A percentile compares a stretch with the other conserved stretches of the same genome.
Evolutionary conservation across 1,140 invertebrate genomes (phyloP).

Genomic region (Oryctes rhinoceros): DNA sequence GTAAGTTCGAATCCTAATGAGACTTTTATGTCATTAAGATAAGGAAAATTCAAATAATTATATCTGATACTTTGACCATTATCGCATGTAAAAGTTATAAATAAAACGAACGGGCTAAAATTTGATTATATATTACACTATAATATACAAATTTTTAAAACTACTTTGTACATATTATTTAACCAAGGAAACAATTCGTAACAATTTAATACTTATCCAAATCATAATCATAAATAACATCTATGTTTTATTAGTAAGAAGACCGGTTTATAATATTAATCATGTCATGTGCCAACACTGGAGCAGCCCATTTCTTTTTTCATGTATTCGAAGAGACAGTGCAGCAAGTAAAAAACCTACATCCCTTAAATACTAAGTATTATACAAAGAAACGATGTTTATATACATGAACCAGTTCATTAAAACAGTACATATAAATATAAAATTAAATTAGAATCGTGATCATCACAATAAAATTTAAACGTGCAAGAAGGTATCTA

Average conservation of each 20-base stretch:
- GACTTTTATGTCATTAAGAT: no score
- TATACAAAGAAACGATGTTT: no score
- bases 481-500: no score
- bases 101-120: conserved; percentile 2
- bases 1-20: no score
- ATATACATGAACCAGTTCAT: neutral
- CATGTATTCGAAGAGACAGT: no score
- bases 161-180: conserved; percentile 9
- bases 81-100: neutral
- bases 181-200: conserved; percentile 12
- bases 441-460: neutral
- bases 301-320: no score
- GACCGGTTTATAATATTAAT: neutral
- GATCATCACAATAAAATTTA: neutral
- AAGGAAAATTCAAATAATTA: no score
- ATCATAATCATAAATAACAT: conserved; percentile 36
- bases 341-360: no score
- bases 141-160: conserved; percentile 23
- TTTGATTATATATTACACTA: conserved; percentile 29
- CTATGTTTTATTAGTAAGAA: conserved; percentile 23
- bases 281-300: no score
- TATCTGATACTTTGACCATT: no score
- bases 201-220: conserved; percentile 12
- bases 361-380: no score
- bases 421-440: neutral